phyloP scores from a whole-genome alignment of 2,797 vertebrate species.

The Orientallactaga sibirica region DNA sequence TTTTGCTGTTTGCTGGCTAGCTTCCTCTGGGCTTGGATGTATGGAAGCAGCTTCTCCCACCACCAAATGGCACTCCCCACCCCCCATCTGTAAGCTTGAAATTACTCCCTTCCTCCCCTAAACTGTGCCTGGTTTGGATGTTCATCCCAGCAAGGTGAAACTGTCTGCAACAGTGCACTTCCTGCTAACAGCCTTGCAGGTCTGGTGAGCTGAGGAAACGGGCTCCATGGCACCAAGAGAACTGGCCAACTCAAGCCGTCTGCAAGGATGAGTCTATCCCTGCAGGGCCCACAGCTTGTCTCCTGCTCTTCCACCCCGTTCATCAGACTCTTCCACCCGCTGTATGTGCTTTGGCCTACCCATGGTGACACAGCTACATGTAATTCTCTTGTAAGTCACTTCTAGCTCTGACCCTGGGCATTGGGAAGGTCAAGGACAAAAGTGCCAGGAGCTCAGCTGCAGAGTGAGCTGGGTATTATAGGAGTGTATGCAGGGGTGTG shows the following conservation, averaged over 20 bases:
- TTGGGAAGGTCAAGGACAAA: background rate
- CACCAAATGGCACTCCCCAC: too few relatives aligned
- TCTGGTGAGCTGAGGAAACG: background rate
- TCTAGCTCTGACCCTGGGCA: background rate
- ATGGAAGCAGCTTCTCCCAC: too few relatives aligned
- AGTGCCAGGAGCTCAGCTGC: background rate
- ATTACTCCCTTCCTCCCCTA: too few relatives aligned
- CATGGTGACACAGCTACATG: background rate
- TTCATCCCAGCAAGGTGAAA: too few relatives aligned
- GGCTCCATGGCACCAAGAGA: background rate
- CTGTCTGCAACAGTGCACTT: background rate
- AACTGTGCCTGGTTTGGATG: too few relatives aligned
- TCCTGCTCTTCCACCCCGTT: background rate
- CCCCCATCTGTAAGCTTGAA: too few relatives aligned
- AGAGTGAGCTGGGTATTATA: background rate
- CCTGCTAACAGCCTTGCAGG: background rate
- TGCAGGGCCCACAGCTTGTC: accelerated
- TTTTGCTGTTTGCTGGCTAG: too few relatives aligned
- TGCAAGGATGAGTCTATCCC: accelerated
- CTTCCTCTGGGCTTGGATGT: too few relatives aligned
- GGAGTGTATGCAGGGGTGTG: background rate
- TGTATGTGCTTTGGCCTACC: background rate
- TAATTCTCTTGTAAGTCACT: background rate
- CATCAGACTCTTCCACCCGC: background rate
- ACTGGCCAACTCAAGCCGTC: background rate